Evolutionary conservation across 2,888 invertebrate genomes (phyloP), one percentile per base, ranked within the genome.

Genomic region (Notodonta ziczac): DNA sequence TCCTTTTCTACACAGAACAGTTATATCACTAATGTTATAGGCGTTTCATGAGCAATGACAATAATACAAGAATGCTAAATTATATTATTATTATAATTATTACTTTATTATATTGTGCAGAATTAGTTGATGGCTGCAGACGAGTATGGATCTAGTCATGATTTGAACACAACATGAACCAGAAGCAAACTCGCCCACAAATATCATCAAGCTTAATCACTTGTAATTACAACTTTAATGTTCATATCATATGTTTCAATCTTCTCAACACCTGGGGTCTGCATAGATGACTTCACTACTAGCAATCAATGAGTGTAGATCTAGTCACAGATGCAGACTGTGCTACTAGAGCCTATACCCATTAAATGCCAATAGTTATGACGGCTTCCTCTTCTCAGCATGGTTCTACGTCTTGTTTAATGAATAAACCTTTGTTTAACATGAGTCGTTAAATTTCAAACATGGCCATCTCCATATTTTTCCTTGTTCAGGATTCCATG

Each of bases 61-160:
- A 24, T 35, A 35, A 35, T 35, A 35, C 35, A 35, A 35, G 4
- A 35, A 35, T 24, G 24, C 2, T 24, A 24, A 24, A 24, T 24
- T 24, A 24, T 24, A 24, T 24, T 24, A 24, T 24, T 24, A 24
- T 24, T 24, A 24, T 24, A 2, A 24, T 24, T 24, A 24, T 35
- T 35, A 35, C 35, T 35, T 35, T 35, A 35, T 35, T 7, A 35
- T 35, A 5, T 12, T 24, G 40, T 61, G 84, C 65, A 71, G 91
- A 85, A 79, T 82, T 88, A 91, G 92, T 91, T 92, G 94, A 93
- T 93, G 94, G 95, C 95, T 95, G 95, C 96, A 96, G 96, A 97
- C 96, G 96, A 97, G 97, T 97, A 96, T 96, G 97, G 96, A 97
- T 97, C 97, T 97, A 97, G 97, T 97, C 97, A 97, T 96, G 96